These are phyloP conservation scores for Muraenolepis orangiensis DNA, from an alignment of 2,797 vertebrate genomes.

Conservation along the genomic window DNA sequence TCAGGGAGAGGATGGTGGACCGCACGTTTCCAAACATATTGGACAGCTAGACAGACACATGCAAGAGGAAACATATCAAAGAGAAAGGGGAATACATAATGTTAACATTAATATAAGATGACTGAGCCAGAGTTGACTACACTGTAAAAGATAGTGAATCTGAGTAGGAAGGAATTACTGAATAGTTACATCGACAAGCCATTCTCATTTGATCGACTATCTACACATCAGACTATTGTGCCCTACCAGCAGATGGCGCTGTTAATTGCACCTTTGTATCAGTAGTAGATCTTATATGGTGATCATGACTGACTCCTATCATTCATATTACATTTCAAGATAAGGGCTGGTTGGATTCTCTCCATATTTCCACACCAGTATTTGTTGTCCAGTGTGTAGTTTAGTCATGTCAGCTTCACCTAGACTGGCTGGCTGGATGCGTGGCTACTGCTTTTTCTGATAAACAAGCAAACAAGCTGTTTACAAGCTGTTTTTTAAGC, in stretches of 20 bases:
- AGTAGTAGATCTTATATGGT: too few species aligned
- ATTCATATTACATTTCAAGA: neutral
- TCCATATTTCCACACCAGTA: neutral
- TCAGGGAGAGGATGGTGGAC: conserved; percentile 82
- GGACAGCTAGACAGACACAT: conserved; percentile 65
- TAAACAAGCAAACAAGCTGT: neutral
- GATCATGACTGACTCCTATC: neutral
- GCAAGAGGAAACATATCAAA: neutral
- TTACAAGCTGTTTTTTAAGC: too few species aligned
- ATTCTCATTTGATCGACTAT: neutral
- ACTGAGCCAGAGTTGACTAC: neutral
- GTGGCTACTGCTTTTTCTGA: neutral
- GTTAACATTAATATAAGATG: neutral
- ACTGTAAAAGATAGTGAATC: neutral
- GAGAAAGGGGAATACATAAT: neutral
- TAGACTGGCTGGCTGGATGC: neutral
- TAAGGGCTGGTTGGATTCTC: neutral
- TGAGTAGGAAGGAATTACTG: too few species aligned
- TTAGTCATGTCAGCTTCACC: neutral
- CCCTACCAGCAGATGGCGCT: conserved; percentile 32
- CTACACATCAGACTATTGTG: neutral
- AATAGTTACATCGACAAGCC: neutral
- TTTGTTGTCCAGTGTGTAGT: neutral
- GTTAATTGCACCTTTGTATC: neutral
- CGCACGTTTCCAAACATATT: conserved; percentile 87